Evolutionary conservation across 1,140 invertebrate genomes (phyloP).

Genomic region (Magallana ariakensis): DNA sequence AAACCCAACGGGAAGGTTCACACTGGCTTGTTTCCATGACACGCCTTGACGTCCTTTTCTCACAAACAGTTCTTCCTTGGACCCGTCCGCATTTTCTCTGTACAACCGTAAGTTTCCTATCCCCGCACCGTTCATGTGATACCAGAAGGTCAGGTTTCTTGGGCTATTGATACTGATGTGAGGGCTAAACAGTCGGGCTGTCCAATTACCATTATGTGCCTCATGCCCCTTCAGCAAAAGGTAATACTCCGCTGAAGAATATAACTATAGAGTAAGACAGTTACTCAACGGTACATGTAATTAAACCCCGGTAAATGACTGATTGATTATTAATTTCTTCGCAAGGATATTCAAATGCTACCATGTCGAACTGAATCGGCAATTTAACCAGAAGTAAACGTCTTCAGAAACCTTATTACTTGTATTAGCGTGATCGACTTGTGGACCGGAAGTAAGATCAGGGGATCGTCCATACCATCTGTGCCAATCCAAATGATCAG

Average conservation of each 20-base stretch:
- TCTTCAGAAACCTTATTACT: background rate
- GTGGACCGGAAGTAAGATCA: conserved; percentile 48
- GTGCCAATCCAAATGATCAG: conserved; percentile 43
- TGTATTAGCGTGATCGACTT: conserved; percentile 44
- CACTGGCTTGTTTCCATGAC: background rate
- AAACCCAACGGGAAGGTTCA: background rate
- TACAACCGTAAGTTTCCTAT: conserved; percentile 37
- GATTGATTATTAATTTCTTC: no score
- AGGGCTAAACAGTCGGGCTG: background rate
- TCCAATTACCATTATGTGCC: background rate
- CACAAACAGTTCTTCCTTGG: conserved; percentile 1
- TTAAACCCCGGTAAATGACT: no score
- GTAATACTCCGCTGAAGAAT: background rate
- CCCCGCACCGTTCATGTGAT: conserved; percentile 54
- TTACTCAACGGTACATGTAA: no score
- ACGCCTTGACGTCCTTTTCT: background rate
- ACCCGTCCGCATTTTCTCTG: background rate
- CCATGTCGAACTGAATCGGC: no score
- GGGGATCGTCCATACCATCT: conserved; percentile 21
- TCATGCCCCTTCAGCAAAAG: background rate
- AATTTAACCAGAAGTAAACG: no score
- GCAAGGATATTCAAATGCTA: no score
- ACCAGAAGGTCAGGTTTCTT: conserved; percentile 48
- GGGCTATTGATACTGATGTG: background rate
- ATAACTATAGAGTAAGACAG: background rate